phyloP scores from a whole-genome alignment of 2,888 invertebrate species.

The Mesochorus sp. region DNA sequence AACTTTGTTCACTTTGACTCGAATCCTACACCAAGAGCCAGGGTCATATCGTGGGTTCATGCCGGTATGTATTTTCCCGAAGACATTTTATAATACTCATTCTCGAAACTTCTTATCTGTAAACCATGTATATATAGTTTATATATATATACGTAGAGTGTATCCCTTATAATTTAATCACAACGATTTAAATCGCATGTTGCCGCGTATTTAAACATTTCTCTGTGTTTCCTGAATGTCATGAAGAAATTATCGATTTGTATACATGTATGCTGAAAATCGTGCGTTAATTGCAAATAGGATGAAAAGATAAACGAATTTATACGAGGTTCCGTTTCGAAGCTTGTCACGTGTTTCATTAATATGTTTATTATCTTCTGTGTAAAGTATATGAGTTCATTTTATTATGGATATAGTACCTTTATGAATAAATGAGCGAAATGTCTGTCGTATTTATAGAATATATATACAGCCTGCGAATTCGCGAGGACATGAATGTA shows the following conservation, averaged over 20 bases:
- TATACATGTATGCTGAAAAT: conserved; percentile 16
- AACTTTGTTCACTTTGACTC: conserved; percentile 36
- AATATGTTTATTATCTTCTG: conserved; percentile 14
- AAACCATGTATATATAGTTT: too few species aligned
- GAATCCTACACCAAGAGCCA: conserved; percentile 11
- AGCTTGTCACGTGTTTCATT: conserved; percentile 38
- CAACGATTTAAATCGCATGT: conserved; percentile 47
- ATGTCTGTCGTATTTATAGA: conserved; percentile 29
- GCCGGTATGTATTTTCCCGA: conserved; percentile 9
- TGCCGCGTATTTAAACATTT: conserved; percentile 10
- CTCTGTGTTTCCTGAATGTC: conserved; percentile 13
- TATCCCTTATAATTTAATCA: conserved; percentile 59
- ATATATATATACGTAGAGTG: conserved; percentile 1
- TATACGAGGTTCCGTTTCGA: conserved; percentile 25
- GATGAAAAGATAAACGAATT: conserved; percentile 43
- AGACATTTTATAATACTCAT: conserved; percentile 18
- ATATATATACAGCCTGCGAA: conserved; percentile 27
- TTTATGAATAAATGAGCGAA: background rate
- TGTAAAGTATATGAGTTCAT: background rate
- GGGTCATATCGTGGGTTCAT: conserved; percentile 45
- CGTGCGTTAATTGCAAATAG: conserved; percentile 32
- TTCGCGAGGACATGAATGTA: conserved; percentile 28
- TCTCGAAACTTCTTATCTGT: conserved; percentile 22
- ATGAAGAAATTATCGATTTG: conserved; percentile 42
- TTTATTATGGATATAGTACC: conserved; percentile 18